Percentiles rank a stretch among this genome's conserved stretches.
Conservation (phyloP, 2,113 vertebrate genomes). For the Daboia siamensis region DNA sequence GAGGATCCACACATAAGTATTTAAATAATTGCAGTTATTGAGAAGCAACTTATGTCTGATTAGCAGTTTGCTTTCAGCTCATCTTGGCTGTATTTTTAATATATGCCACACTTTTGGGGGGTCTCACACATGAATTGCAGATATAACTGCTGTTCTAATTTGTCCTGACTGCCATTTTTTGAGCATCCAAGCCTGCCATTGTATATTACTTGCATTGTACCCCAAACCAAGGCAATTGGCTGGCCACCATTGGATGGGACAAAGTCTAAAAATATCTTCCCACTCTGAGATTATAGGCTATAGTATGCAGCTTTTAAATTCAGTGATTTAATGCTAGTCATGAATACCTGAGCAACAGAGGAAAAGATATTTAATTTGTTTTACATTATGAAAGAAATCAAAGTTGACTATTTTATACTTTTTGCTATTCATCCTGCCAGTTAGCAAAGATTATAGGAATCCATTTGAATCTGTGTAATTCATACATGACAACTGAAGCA, state of each 20-base stretch:
- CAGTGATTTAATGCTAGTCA: background rate
- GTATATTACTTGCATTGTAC: background rate
- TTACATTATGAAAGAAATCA: background rate
- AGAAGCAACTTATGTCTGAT: background rate
- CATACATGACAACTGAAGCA: background rate
- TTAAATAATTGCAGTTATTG: background rate
- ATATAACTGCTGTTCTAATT: background rate
- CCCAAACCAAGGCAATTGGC: background rate
- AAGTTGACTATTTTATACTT: background rate
- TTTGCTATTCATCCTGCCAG: background rate
- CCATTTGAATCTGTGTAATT: background rate
- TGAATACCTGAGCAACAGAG: background rate
- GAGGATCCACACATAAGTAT: background rate
- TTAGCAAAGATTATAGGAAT: background rate
- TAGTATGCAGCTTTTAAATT: background rate
- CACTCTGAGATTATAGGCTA: background rate
- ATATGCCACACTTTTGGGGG: too few relatives aligned
- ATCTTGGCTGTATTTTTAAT: background rate
- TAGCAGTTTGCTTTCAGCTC: too few relatives aligned
- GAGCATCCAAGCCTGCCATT: background rate
- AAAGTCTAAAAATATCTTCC: background rate
- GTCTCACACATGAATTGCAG: background rate
- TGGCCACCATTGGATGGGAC: background rate
- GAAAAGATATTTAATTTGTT: background rate
- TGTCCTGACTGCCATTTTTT: background rate